phyloP scores from a whole-genome alignment of 2,888 invertebrate species.

The Sceliomorpha sp. region DNA sequence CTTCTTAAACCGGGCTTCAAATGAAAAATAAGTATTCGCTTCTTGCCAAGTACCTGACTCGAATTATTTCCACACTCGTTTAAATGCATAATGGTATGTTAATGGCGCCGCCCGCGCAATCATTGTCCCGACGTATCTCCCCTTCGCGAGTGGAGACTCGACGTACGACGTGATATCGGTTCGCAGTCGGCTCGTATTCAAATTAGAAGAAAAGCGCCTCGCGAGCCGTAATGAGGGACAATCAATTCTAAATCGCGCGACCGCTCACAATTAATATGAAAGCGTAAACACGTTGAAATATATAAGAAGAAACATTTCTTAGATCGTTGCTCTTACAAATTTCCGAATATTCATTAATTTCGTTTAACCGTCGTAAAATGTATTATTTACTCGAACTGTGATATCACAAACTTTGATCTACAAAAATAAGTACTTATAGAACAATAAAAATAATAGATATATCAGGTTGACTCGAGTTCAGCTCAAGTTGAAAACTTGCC shows the following conservation, averaged over 20 bases:
- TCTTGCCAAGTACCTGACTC: slow-evolving; percentile 1
- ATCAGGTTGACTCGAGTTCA: slow-evolving; percentile 1
- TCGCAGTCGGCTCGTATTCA: slow-evolving; percentile 5
- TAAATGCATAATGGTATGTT: slow-evolving; percentile 7
- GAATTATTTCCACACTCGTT: slow-evolving; percentile 4
- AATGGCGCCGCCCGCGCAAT: slow-evolving; percentile 7
- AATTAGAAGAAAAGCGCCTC: slow-evolving; percentile 12
- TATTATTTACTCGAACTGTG: too few relatives aligned
- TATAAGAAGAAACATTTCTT: too few relatives aligned
- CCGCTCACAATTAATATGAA: background rate
- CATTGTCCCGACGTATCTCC: slow-evolving; percentile 3
- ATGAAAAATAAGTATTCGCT: slow-evolving; percentile 8
- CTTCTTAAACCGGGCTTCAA: slow-evolving; percentile 2
- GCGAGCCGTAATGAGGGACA: slow-evolving; percentile 8
- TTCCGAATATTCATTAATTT: too few relatives aligned
- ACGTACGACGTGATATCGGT: slow-evolving; percentile 8
- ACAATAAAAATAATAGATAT: too few relatives aligned
- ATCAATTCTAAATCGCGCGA: slow-evolving; percentile 2
- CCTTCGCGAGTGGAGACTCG: background rate
- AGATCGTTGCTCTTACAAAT: too few relatives aligned
- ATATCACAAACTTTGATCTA: too few relatives aligned
- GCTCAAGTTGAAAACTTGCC: slow-evolving; percentile 28
- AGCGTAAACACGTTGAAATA: too few relatives aligned
- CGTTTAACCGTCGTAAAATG: too few relatives aligned
- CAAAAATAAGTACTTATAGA: too few relatives aligned